Evolutionary conservation across 2,113 vertebrate species (phyloP).

Genomic region (Chrysemys picta): DNA sequence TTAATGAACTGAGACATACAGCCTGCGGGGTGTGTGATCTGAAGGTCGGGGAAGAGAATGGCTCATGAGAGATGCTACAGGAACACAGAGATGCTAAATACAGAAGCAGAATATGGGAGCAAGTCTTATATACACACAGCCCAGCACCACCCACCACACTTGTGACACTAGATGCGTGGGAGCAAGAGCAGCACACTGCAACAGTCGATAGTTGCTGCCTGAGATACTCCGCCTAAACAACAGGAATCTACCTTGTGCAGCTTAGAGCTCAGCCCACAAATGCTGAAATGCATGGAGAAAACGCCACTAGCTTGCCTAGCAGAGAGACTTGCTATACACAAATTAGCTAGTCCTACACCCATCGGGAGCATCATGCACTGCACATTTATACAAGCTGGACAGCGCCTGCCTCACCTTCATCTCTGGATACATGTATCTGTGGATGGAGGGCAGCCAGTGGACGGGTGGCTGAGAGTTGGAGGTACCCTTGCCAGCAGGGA

Average conservation of each 20-base stretch:
- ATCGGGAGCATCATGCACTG: not conserved
- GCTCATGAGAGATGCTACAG: conserved; percentile 30
- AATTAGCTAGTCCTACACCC: not conserved
- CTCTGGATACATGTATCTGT: conserved; percentile 97
- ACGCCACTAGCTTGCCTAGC: not conserved
- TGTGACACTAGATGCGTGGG: not conserved
- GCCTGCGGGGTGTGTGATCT: conserved; percentile 99
- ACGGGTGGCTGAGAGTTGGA: conserved; percentile 82
- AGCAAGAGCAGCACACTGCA: conserved; percentile 42
- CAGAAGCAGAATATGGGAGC: not conserved
- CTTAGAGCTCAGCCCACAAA: conserved; percentile 4
- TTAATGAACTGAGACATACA: conserved; percentile 99
- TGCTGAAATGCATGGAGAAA: accelerated
- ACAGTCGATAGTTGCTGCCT: not conserved
- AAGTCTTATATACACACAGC: not conserved
- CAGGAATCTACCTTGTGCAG: not conserved
- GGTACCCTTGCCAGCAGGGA: conserved; percentile 85
- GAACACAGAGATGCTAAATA: conserved; percentile 39
- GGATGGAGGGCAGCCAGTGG: conserved; percentile 89
- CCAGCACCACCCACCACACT: not conserved
- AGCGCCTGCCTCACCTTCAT: conserved; percentile 89
- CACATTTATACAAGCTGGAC: not conserved
- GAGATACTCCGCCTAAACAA: not conserved
- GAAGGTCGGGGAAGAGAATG: conserved; percentile 48
- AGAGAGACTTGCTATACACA: not conserved